A percentile compares a stretch with the other conserved stretches of the same genome.
Evolutionary conservation across 92 coral and sea anemone species (phyloP).

Genomic region (Zoanthus sansibaricus): DNA sequence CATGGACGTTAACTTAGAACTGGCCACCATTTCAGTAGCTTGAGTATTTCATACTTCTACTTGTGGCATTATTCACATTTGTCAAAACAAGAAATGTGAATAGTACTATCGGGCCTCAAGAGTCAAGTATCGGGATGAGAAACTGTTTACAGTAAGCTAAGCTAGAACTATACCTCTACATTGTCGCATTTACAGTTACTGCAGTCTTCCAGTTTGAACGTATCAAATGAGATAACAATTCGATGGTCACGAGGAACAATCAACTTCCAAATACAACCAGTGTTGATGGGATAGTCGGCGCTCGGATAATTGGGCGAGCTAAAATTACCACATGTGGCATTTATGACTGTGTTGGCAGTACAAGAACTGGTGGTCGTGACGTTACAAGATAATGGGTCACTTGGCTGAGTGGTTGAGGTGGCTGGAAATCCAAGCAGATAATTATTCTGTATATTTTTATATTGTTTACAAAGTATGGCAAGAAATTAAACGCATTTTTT

Average conservation of each 20-base stretch:
- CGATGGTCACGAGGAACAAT: constrained; percentile 15
- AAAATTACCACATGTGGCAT: constrained; percentile 29
- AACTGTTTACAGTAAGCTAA: neutral
- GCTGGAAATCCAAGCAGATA: neutral
- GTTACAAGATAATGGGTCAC: constrained; percentile 13
- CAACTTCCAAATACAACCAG: constrained; percentile 36
- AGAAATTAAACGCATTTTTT: neutral
- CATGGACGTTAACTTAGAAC: too few species aligned
- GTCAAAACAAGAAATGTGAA: too few species aligned
- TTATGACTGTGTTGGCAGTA: constrained; percentile 20
- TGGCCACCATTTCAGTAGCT: too few species aligned
- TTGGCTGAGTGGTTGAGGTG: constrained; percentile 10
- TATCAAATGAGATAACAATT: constrained; percentile 27
- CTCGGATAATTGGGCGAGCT: constrained; percentile 24
- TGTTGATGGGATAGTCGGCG: constrained; percentile 33
- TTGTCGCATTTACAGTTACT: constrained; percentile 41
- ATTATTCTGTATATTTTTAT: neutral
- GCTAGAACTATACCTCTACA: constrained; percentile 10
- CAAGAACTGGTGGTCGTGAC: constrained; percentile 1
- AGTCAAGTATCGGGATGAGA: neutral
- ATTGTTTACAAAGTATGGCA: neutral
- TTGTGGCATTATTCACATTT: too few species aligned
- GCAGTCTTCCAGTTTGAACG: constrained; percentile 31
- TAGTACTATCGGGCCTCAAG: too few species aligned
- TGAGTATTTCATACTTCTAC: too few species aligned